phyloP scores from a whole-genome alignment of 37 sponge, comb jelly and placozoan genomes.

The Petrosia ficiformis region DNA sequence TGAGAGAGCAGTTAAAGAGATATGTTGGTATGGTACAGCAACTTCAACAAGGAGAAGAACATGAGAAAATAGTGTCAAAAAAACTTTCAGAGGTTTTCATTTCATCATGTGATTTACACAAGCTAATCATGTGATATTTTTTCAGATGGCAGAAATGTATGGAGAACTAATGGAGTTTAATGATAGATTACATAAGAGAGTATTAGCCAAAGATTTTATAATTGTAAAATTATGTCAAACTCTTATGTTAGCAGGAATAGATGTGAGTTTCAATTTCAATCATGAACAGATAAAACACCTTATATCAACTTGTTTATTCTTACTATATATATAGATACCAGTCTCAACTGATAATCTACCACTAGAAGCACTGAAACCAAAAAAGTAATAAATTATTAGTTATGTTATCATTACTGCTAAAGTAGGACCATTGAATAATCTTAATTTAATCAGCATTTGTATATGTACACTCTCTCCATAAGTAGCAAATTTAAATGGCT shows the following conservation, averaged over 20 bases:
- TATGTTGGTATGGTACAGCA: constrained; percentile 88
- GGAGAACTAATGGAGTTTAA: constrained; percentile 97
- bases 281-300: background rate
- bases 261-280: background rate
- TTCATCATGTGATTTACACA: too few species aligned
- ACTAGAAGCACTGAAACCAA: constrained; percentile 12
- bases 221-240: constrained; percentile 28
- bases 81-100: too few species aligned
- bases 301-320: too few species aligned
- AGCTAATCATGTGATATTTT: background rate
- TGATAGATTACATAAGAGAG: constrained; percentile 64
- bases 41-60: constrained; percentile 10
- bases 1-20: constrained; percentile 90
- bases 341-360: background rate
- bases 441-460: background rate
- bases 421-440: background rate
- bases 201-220: constrained; percentile 41
- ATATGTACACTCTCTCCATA: background rate
- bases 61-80: background rate
- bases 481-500: too few species aligned
- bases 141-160: constrained; percentile 96
- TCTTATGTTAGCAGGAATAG: constrained; percentile 12
- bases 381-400: background rate
- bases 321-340: constrained; percentile 8
- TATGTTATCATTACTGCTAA: background rate